Evolutionary conservation across 2,888 invertebrate genomes (phyloP).

Genomic region (Nemotelus pantherinus): DNA sequence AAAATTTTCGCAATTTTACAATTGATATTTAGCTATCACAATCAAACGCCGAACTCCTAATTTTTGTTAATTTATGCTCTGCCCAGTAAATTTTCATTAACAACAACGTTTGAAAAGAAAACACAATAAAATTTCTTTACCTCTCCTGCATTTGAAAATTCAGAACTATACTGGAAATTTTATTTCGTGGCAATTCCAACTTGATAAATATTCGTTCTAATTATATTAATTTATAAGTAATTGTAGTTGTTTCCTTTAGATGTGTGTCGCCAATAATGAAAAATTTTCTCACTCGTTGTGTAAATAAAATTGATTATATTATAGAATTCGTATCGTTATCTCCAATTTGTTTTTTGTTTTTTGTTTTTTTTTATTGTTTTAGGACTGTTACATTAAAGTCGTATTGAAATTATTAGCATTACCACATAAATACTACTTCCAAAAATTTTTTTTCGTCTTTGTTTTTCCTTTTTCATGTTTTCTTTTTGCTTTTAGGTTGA

Average conservation of each 20-base stretch:
- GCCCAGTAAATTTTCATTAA: too few relatives aligned
- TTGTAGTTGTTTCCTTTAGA: neutral
- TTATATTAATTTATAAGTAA: neutral
- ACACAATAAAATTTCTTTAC: too few relatives aligned
- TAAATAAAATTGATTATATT: neutral
- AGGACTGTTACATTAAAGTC: neutral
- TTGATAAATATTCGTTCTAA: neutral
- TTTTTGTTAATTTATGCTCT: too few relatives aligned
- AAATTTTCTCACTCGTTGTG: conserved; percentile 5
- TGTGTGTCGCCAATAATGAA: conserved; percentile 11
- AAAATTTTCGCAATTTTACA: too few relatives aligned
- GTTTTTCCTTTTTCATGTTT: neutral
- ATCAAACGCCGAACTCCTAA: too few relatives aligned
- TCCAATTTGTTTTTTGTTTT: neutral
- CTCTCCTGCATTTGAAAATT: neutral
- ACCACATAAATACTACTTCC: conserved; percentile 18
- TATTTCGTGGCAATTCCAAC: conserved; percentile 14
- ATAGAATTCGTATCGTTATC: conserved; percentile 1
- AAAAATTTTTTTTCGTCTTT: conserved; percentile 15
- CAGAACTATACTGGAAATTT: conserved; percentile 16
- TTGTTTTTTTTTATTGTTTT: neutral
- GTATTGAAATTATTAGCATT: neutral
- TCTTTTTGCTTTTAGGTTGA: neutral
- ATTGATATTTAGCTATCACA: too few relatives aligned
- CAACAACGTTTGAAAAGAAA: too few relatives aligned